Percentiles rank a stretch among this genome's conserved stretches.
Evolutionary conservation across 2,113 vertebrate genomes (phyloP).

Genomic region (Crotalus viridis): DNA sequence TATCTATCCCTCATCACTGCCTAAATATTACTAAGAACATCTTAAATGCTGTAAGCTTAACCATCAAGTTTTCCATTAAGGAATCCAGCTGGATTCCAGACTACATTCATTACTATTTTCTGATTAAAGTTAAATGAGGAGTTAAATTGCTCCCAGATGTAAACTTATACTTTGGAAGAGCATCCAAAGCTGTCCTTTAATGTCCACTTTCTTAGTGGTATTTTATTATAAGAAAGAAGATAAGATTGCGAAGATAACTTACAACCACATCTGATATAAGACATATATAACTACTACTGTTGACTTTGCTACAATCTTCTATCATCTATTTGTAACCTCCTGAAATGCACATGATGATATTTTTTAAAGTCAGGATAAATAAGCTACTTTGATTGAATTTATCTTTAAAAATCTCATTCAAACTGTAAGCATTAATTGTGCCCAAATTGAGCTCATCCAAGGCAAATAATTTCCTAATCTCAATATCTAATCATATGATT

Average conservation of each 20-base stretch:
- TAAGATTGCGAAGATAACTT: conserved; percentile 50
- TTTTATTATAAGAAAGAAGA: conserved; percentile 43
- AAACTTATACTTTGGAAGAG: conserved; percentile 57
- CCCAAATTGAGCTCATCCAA: too few species aligned
- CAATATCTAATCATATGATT: not conserved
- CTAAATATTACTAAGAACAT: conserved; percentile 21
- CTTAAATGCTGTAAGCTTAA: conserved; percentile 40
- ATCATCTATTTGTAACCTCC: conserved; percentile 6
- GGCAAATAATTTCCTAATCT: not conserved
- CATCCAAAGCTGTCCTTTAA: conserved; percentile 29
- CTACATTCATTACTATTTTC: conserved; percentile 60
- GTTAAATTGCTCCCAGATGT: conserved; percentile 70
- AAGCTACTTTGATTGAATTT: not conserved
- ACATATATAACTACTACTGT: conserved; percentile 27
- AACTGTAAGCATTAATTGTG: not conserved
- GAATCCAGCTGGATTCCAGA: conserved; percentile 60
- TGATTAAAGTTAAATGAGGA: conserved; percentile 68
- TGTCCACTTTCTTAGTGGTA: conserved; percentile 45
- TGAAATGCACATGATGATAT: conserved; percentile 17
- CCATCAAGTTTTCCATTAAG: conserved; percentile 52
- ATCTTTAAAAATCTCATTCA: not conserved
- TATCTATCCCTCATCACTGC: not conserved
- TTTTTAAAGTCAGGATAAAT: not conserved
- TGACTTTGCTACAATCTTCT: conserved; percentile 31
- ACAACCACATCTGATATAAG: conserved; percentile 47